Evolutionary conservation across 2,113 vertebrate genomes (phyloP), one percentile per base, ranked within the genome.

Genomic region (Coregonus clupeaformis): DNA sequence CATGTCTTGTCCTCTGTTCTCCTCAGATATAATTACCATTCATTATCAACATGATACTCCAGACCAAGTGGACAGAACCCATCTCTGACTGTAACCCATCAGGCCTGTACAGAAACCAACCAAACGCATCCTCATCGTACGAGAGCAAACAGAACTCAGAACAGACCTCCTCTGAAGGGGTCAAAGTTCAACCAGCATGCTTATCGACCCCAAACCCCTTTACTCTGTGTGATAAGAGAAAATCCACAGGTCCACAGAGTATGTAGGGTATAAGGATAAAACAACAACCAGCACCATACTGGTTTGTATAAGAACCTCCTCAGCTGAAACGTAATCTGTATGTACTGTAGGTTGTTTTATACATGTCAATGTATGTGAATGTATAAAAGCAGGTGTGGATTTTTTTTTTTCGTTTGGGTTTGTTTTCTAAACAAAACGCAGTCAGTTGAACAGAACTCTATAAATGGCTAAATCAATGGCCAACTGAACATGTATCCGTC

Each of bases 151-250:
- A 65, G 73, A 59, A 70, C 72, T 74, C 63, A 25, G 22, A 12
- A 25, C 59, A 24, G 3, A 30, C 22, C 13, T 24, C 36, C 4
- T 32, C 20, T 18, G 6, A n/a, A 69, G 69, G 49, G 80, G 68
- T 79, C 78, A 71, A 24, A 72, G 78, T 77, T 84, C 78, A 80
- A 82, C 86, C 82, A 79, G 89, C 89, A 89, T 90, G 87, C 84
- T 47, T 73, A 66, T 68, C 6, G 36, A 78, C 82, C 81, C 82
- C 81, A 75, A 77, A 83, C 13, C n/a, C 63, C 63, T 12, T 6
- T 20, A 22, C 63, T 42, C 22, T 36, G 25, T 25, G 24, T 14
- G 7, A 13, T 32, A 22, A 22, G 36, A 68, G 36, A 20, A 22
- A 12, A 32, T 29, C 12, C 13, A 47, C 18, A 45, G 20, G 45